These are phyloP conservation scores for Teinopalpus imperialis DNA, from an alignment of 2,888 invertebrate genomes.

Conservation along the genomic window DNA sequence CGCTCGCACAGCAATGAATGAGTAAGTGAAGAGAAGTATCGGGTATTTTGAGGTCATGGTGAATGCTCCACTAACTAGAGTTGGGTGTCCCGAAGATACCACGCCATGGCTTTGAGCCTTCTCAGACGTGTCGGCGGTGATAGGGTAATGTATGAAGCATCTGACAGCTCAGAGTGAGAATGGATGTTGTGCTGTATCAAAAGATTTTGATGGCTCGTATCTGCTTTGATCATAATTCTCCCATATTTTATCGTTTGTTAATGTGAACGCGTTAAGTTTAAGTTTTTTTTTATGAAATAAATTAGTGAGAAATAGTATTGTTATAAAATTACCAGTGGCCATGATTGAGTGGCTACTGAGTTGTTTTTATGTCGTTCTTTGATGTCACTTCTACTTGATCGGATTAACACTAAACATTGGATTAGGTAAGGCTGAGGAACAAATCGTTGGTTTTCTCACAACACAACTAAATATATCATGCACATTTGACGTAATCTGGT, in stretches of 20 bases:
- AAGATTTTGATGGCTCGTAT: conserved; percentile 35
- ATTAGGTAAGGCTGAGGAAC: too few relatives aligned
- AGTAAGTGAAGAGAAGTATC: conserved; percentile 32
- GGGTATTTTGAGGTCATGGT: conserved; percentile 26
- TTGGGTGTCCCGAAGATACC: conserved; percentile 45
- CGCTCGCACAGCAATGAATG: conserved; percentile 29
- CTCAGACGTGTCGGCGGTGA: conserved; percentile 41
- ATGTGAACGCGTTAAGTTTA: neutral
- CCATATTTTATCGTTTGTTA: conserved; percentile 10
- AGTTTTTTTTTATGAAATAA: neutral
- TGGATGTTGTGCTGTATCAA: conserved; percentile 33
- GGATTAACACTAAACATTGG: too few relatives aligned
- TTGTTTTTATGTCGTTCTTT: too few relatives aligned
- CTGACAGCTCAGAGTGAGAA: conserved; percentile 36
- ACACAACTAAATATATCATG: too few relatives aligned
- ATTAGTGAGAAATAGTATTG: too few relatives aligned
- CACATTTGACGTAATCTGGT: too few relatives aligned
- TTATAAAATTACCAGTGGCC: too few relatives aligned
- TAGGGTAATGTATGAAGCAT: conserved; percentile 34
- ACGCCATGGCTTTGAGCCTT: conserved; percentile 46
- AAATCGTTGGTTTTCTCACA: too few relatives aligned
- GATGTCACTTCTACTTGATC: too few relatives aligned
- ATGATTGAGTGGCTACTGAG: too few relatives aligned
- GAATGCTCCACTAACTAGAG: conserved; percentile 37
- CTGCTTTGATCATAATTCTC: conserved; percentile 25